Percentiles rank a stretch among this genome's conserved stretches.
Conservation (phyloP, 2,888 invertebrate genomes). For the Eilema caniola region DNA sequence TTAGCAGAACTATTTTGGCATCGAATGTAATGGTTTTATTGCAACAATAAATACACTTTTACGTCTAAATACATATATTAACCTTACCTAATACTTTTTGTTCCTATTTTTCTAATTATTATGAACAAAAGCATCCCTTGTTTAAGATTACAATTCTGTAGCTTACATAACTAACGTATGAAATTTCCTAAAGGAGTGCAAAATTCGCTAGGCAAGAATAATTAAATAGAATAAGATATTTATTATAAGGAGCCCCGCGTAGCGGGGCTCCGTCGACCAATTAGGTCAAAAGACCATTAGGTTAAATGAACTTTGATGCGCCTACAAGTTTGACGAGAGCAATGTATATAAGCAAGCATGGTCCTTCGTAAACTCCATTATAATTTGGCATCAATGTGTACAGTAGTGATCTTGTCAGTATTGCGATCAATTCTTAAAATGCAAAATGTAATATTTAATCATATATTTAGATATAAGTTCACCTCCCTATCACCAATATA, state of each 20-base stretch:
- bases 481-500: background rate
- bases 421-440: background rate
- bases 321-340: no score
- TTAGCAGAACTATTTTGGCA: constrained; percentile 70
- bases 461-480: background rate
- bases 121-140: constrained; percentile 40
- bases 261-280: no score
- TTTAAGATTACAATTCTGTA: constrained; percentile 47
- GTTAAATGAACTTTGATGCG: no score
- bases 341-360: background rate
- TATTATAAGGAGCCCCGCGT: no score
- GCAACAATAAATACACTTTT: constrained; percentile 61
- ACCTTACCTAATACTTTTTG: constrained; percentile 21
- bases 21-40: constrained; percentile 62
- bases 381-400: background rate
- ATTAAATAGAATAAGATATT: background rate
- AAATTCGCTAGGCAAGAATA: constrained; percentile 1
- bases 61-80: constrained; percentile 42
- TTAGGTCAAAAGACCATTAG: no score
- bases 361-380: background rate
- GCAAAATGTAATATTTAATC: background rate
- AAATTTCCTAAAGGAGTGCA: background rate
- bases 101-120: constrained; percentile 23
- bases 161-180: background rate
- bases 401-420: background rate